These are phyloP conservation scores for Trinorchestia longiramus DNA, from an alignment of 1,140 invertebrate genomes.

Conservation along the genomic window DNA sequence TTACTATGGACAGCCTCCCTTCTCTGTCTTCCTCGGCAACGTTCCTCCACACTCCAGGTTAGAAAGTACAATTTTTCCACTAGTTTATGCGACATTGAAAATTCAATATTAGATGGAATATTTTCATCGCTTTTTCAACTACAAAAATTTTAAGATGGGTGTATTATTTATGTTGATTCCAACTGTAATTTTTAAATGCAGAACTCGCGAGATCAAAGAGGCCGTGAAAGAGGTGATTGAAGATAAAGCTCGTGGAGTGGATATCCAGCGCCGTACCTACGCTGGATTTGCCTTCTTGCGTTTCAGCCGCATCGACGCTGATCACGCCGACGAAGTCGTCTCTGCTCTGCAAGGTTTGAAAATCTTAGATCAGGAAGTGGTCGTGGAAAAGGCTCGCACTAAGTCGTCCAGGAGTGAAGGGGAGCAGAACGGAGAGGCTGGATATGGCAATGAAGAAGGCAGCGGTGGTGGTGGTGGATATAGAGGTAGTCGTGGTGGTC, in stretches of 20 bases:
- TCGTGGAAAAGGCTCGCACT: constrained; percentile 19
- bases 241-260: constrained; percentile 58
- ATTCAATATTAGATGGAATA: background rate
- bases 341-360: constrained; percentile 58
- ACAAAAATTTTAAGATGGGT: too few species aligned
- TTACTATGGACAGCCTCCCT: constrained; percentile 58
- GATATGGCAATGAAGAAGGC: constrained; percentile 23
- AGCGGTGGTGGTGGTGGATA: background rate
- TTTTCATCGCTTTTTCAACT: background rate
- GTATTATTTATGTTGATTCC: background rate
- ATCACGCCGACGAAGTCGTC: constrained; percentile 60
- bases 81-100: background rate
- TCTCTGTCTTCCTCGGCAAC: constrained; percentile 63
- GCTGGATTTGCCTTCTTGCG: constrained; percentile 63
- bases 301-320: constrained; percentile 60
- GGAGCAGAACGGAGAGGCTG: constrained; percentile 27
- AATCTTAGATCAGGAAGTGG: constrained; percentile 59
- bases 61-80: background rate
- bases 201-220: constrained; percentile 63
- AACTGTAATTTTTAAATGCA: background rate
- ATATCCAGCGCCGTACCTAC: constrained; percentile 61
- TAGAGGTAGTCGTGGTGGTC: constrained; percentile 20
- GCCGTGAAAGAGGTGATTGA: constrained; percentile 56
- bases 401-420: background rate
- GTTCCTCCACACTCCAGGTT: constrained; percentile 64